These are phyloP conservation scores for Lasioglossum pauxillum DNA, from an alignment of 2,888 invertebrate species.

Conservation along the genomic window DNA sequence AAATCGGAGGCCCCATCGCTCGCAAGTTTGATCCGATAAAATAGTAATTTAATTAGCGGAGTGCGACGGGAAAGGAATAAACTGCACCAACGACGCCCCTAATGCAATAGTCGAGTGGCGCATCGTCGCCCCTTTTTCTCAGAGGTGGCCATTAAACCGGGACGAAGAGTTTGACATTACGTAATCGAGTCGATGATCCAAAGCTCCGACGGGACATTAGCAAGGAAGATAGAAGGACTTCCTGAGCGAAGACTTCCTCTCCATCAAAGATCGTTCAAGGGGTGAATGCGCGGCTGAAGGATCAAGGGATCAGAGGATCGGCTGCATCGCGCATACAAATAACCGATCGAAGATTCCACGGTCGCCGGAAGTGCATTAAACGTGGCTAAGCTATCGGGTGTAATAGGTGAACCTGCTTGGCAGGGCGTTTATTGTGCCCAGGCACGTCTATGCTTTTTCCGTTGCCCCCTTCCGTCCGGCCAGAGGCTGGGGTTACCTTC, in stretches of 20 bases:
- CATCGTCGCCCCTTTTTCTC: not conserved
- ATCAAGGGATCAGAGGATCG: conserved; percentile 67
- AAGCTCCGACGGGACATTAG: conserved; percentile 40
- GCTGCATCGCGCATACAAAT: conserved; percentile 71
- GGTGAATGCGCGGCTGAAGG: conserved; percentile 59
- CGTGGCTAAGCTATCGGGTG: conserved; percentile 71
- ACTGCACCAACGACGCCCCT: not conserved
- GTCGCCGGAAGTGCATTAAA: conserved; percentile 77
- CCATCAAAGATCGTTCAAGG: conserved; percentile 66
- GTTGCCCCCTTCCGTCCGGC: not conserved
- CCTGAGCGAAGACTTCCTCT: conserved; percentile 57
- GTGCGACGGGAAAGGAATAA: not conserved
- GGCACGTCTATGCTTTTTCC: conserved; percentile 69
- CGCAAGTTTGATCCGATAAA: not conserved
- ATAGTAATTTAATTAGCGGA: not conserved
- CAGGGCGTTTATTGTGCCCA: conserved; percentile 75
- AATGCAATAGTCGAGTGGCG: not conserved
- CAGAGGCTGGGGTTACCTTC: not conserved
- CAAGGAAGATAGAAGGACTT: conserved; percentile 24
- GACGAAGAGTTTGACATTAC: not conserved
- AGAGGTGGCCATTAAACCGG: conserved; percentile 10
- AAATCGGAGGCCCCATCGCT: not conserved
- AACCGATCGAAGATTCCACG: conserved; percentile 70
- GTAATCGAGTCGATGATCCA: conserved; percentile 22
- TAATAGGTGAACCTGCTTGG: conserved; percentile 76